Base-by-base conservation (phyloP, 2,113 vertebrate species). In the Platichthys flesus region DNA sequence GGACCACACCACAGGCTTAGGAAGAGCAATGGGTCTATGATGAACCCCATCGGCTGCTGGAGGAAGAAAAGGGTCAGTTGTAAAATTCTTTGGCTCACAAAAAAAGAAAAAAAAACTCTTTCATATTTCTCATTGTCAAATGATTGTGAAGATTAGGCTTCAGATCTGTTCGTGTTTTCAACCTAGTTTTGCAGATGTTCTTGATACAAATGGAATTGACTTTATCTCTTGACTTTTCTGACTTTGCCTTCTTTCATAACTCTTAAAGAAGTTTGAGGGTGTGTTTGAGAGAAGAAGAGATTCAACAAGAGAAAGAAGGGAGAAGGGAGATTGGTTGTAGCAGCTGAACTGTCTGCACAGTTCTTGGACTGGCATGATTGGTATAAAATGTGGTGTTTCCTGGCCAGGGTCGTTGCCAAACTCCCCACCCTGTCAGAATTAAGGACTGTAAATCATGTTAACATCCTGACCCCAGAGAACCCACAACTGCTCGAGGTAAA, bases 21-120 rank as follows among this genome's bases (percentile, higher is more conserved):
- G 49, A 66, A 68, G 79, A 75, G 45, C 74, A 89, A 77, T 83
- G 79, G 89, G 90, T 77, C 74, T 93, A 73, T 90, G 90, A 51
- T 78, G 84, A 62, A 45, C 86, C 65, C 89, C 89, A 86, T 62
- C 73, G 23, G 76, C 80, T 88, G 88, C 84, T 91, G 90, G 78
- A 79, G 83, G 86, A 86, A 88, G 74, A 90, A 76, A 86, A 90
- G 87, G 71, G 21, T 71, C 31, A 65, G 84, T 93, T 93, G 92
- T 82, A 57, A 71, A 78, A 70, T 56, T 26, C 35, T 70, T n/a
- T 45, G 55, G 59, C 52, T 68, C 24, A 79, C 23, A 70, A 49
- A 60, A 60, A 74, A 78, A 64, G 60, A 15, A 23, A 45, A 20
- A 57, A 58, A 63, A 47, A 16, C 15, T 5, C 26, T 51, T 23